These are phyloP conservation scores for Pinctada fucata DNA, from an alignment of 2,888 invertebrate species.

Conservation along the genomic window DNA sequence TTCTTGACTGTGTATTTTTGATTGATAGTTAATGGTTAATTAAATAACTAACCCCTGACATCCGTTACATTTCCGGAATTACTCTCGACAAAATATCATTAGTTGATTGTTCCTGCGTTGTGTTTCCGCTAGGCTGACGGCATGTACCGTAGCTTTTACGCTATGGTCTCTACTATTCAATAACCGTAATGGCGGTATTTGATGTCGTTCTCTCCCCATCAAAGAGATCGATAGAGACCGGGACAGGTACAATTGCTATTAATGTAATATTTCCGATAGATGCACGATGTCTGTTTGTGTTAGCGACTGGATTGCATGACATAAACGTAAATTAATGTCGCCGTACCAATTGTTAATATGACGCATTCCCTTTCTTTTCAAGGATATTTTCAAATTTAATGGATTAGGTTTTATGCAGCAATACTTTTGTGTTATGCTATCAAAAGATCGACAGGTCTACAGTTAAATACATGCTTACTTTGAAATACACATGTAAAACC, in stretches of 20 bases:
- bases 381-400: no score
- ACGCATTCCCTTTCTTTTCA: background rate
- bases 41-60: constrained; percentile 38
- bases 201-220: constrained; percentile 22
- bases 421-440: no score
- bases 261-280: constrained; percentile 36
- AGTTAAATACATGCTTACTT: no score
- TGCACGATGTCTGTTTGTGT: constrained; percentile 10
- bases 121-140: constrained; percentile 37
- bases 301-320: constrained; percentile 8
- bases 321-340: constrained; percentile 8
- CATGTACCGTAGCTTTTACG: constrained; percentile 29
- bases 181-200: constrained; percentile 29
- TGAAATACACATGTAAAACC: no score
- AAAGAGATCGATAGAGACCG: constrained; percentile 23
- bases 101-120: constrained; percentile 41
- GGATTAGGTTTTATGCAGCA: no score
- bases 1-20: background rate
- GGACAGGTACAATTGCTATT: constrained; percentile 35
- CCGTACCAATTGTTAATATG: background rate
- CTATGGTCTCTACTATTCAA: constrained; percentile 20
- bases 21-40: constrained; percentile 35
- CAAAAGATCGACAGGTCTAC: no score
- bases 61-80: constrained; percentile 41
- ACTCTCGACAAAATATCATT: constrained; percentile 47